Evolutionary conservation across 2,888 invertebrate genomes (phyloP), one percentile per base, ranked within the genome.

Genomic region (Mystacides longicornis): DNA sequence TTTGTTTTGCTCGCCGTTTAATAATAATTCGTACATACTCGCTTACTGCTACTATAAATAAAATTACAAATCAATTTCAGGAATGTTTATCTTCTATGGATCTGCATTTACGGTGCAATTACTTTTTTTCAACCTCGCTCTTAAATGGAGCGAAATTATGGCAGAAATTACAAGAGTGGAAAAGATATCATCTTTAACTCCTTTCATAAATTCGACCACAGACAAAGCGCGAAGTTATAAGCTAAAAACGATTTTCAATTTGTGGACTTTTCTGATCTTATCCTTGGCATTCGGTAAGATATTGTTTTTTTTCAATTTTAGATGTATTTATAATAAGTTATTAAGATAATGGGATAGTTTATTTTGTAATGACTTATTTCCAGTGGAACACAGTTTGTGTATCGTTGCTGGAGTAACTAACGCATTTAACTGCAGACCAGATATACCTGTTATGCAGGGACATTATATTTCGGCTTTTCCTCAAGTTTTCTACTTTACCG

Each of bases 371-470:
- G 19, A 47, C 19, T 23, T 48, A 27, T 23, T 59, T 51, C 64
- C 64, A 83, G 83, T 77, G 54, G 86, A 86, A 62, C 86, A 86
- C 61, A 59, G 72, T 19, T 63, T 85, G 27, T 82, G 83, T 49
- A 80, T 85, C 70, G 64, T 81, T 45, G 75, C 81, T 1, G 78
- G 78, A 2, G 77, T 80, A 1, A 73, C 73, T 7, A 69, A 65
- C 27, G 71, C 74, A 1, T 56, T 66, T 4, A 69, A 71, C 27
- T 76, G 75, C 59, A 66, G 37, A 14, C 3, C 3, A 14, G 68
- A 23, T 54, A 55, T 50, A 9, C 16, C 51, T 14, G 60, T 63
- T 19, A 42, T 63, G 20, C 63, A 64, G 48, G 62, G 61, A 14
- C 67, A 64, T 52, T 65, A 65, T 47, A 55, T 58, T n/a, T 62